Conservation (phyloP, 2,888 invertebrate genomes). For the Caenorhabditis sinica region DNA sequence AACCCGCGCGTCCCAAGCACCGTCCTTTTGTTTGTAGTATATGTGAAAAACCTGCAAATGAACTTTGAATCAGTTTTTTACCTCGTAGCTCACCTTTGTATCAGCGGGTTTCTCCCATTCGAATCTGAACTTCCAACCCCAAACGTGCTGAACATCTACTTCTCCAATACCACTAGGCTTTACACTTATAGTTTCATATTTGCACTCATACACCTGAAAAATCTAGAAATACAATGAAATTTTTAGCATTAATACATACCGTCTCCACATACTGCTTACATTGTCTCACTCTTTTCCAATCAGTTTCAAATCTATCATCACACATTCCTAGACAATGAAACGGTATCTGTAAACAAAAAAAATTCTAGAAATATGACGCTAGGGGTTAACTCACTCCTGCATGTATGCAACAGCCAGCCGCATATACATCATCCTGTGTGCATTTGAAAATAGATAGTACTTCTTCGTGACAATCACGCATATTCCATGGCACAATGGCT, state of each 20-base stretch:
- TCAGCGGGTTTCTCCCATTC: constrained; percentile 46
- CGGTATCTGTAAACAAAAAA: constrained; percentile 63
- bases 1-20: constrained; percentile 42
- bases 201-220: constrained; percentile 62
- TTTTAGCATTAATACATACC: constrained; percentile 14
- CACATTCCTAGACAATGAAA: constrained; percentile 73
- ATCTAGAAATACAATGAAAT: too few species aligned
- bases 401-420: constrained; percentile 70
- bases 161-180: constrained; percentile 59
- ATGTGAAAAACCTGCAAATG: constrained; percentile 62
- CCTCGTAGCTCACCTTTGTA: constrained; percentile 41
- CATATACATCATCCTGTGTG: constrained; percentile 48
- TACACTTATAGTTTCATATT: constrained; percentile 44
- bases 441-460: constrained; percentile 67
- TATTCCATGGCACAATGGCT: too few species aligned
- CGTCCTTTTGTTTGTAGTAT: constrained; percentile 36
- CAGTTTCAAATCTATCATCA: constrained; percentile 41
- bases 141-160: constrained; percentile 22
- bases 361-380: not conserved
- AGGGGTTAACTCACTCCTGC: constrained; percentile 39
- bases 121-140: constrained; percentile 28
- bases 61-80: not conserved
- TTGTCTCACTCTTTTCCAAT: not conserved
- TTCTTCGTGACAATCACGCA: constrained; percentile 61
- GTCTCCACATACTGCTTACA: constrained; percentile 3